phyloP scores from a whole-genome alignment of 2,888 invertebrate species.

The Doris montereyensis region DNA sequence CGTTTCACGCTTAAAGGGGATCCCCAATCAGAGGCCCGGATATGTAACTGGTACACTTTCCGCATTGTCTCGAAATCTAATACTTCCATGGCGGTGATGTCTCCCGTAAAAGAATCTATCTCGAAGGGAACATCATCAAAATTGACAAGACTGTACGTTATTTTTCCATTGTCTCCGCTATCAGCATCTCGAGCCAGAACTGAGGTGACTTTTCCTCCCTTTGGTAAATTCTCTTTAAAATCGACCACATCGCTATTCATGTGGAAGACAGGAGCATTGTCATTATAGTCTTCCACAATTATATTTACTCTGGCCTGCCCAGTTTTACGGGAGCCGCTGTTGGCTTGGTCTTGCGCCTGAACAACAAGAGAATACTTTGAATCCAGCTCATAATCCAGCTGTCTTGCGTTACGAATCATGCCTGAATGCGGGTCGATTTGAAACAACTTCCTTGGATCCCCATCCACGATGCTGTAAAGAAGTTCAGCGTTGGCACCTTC shows the following conservation, averaged over 20 bases:
- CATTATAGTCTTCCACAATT: constrained; percentile 91
- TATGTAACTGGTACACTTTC: constrained; percentile 84
- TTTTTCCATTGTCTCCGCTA: constrained; percentile 93
- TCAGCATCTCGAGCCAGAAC: constrained; percentile 91
- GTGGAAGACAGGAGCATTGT: constrained; percentile 93
- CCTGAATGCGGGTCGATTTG: constrained; percentile 89
- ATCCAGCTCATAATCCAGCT: constrained; percentile 88
- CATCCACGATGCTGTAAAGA: constrained; percentile 83
- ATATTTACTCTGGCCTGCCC: constrained; percentile 86
- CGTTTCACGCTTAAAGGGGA: constrained; percentile 90
- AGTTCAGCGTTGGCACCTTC: constrained; percentile 88
- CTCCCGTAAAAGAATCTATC: constrained; percentile 93
- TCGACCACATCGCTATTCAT: constrained; percentile 75
- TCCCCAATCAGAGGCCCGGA: constrained; percentile 97
- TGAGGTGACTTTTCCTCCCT: constrained; percentile 87
- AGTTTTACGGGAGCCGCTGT: constrained; percentile 86
- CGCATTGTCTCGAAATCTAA: constrained; percentile 94
- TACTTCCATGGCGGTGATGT: constrained; percentile 86
- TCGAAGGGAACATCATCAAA: constrained; percentile 93
- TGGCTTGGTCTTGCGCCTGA: constrained; percentile 75
- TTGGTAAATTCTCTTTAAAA: constrained; percentile 89
- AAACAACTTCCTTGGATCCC: constrained; percentile 92
- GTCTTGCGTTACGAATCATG: constrained; percentile 87
- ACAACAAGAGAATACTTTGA: constrained; percentile 75
- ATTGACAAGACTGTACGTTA: constrained; percentile 94